Evolutionary conservation across 2,888 invertebrate species (phyloP), one percentile per base, ranked within the genome.

Genomic region (Trichopoda pennipes): DNA sequence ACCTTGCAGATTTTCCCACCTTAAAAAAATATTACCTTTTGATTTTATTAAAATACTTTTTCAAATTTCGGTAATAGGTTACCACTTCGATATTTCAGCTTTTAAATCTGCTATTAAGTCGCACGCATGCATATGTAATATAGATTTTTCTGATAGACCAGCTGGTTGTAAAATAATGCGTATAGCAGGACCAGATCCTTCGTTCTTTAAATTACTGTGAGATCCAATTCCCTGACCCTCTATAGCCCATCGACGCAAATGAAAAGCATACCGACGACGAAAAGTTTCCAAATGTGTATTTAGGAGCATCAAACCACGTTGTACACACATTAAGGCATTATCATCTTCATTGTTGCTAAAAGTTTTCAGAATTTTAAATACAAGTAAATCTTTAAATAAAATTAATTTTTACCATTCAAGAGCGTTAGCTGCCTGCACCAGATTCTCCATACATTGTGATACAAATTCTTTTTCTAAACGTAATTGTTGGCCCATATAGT

Each of bases 221-320:
- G 96, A 95, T 0, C 95, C 95, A 21, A 96, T 94, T 6, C 95
- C 95, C 87, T 94, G 93, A 6, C 95, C 95, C 87, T 96, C 96
- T 70, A 98, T 92, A 44, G 96, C 95, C 97, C 98, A 98, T 84
- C 96, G 94, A 12, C 98, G 93, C 84, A 97, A 92, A 91, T 97
- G 97, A 91, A 96, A 97, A 7, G 97, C 97, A 90, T 97, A 97
- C 83, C 96, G 94, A 86, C 96, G 93, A 78, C 96, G 93, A 90
- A 98, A 98, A 1, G 97, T 97, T 90, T 98, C 98, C 86, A 98
- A 93, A 92, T 98, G 98, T 0, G 98, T 98, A 90, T 97, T 96
- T 72, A 98, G 92, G 60, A 98, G 91, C 84, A 98, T 91, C 64
- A 98, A 90, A 42, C 97, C 98, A 85, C 98, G 93, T 91, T 98